A percentile compares a stretch with the other conserved stretches of the same genome.
These are phyloP conservation scores for Hozukius guyotensis DNA, from an alignment of 2,797 vertebrate species.

Conservation along the genomic window DNA sequence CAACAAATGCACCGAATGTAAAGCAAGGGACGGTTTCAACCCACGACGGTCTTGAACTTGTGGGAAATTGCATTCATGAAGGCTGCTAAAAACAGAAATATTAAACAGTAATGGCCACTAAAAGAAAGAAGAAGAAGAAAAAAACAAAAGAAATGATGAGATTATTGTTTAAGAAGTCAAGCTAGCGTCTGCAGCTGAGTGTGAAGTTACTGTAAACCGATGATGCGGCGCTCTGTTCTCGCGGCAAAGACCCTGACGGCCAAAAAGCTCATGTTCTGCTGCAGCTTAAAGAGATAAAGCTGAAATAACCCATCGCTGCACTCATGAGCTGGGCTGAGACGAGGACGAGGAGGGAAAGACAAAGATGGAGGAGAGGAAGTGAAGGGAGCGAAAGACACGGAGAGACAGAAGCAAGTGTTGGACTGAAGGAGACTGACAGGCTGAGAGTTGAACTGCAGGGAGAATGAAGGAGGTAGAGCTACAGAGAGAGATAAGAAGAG, in stretches of 20 bases:
- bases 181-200: not conserved
- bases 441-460: not conserved
- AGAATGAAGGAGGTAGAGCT: not conserved
- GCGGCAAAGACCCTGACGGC: constrained; percentile 10
- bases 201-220: constrained; percentile 28
- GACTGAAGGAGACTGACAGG: not conserved
- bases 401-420: not conserved
- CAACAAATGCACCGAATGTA: not conserved
- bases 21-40: not conserved
- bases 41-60: not conserved
- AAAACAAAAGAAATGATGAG: not conserved
- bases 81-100: not conserved
- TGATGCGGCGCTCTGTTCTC: constrained; percentile 10
- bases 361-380: not conserved
- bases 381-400: not conserved
- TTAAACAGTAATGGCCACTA: not conserved
- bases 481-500: constrained; percentile 14
- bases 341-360: not conserved
- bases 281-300: constrained; percentile 57
- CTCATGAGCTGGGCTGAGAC: constrained; percentile 24
- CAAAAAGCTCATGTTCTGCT: constrained; percentile 41
- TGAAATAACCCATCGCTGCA: constrained; percentile 29
- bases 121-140: not conserved
- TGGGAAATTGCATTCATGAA: not conserved
- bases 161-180: not conserved